phyloP scores from a whole-genome alignment of 2,113 vertebrate species.

The Hippocampus guttulatus region DNA sequence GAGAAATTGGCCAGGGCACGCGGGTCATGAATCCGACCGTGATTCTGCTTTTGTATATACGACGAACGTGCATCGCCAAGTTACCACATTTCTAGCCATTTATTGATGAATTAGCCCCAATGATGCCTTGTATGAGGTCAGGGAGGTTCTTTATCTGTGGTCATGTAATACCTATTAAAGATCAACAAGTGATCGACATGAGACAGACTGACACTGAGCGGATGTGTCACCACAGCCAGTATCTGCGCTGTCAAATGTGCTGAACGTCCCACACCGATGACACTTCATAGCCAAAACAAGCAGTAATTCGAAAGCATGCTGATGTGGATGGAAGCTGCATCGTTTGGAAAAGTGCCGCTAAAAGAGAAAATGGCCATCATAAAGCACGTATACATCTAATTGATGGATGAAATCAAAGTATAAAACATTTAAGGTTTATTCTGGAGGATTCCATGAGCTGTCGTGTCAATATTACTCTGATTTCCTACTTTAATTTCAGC shows the following conservation, averaged over 20 bases:
- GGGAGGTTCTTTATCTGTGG: not conserved
- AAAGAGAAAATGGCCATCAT: not conserved
- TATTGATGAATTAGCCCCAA: no score
- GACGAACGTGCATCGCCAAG: no score
- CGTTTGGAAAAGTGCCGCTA: slow-evolving; percentile 2
- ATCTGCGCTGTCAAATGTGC: slow-evolving; percentile 14
- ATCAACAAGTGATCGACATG: not conserved
- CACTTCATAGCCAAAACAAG: slow-evolving; percentile 6
- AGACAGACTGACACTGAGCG: slow-evolving; percentile 16
- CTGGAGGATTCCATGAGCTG: not conserved
- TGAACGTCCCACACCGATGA: not conserved
- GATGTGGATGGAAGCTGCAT: slow-evolving; percentile 4
- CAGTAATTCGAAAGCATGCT: slow-evolving; percentile 16
- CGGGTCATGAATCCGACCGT: no score
- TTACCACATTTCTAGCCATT: no score
- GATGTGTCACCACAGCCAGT: not conserved
- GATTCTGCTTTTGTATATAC: no score
- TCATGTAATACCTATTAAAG: not conserved
- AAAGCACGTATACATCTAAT: not conserved
- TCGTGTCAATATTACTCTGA: slow-evolving; percentile 6
- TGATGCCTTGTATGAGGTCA: no score
- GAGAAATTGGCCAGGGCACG: no score
- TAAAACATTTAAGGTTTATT: not conserved
- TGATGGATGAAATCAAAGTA: not conserved
- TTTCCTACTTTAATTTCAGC: slow-evolving; percentile 15